Conservation (phyloP, 2,888 invertebrate genomes). For the Amphiduros pacificus region DNA sequence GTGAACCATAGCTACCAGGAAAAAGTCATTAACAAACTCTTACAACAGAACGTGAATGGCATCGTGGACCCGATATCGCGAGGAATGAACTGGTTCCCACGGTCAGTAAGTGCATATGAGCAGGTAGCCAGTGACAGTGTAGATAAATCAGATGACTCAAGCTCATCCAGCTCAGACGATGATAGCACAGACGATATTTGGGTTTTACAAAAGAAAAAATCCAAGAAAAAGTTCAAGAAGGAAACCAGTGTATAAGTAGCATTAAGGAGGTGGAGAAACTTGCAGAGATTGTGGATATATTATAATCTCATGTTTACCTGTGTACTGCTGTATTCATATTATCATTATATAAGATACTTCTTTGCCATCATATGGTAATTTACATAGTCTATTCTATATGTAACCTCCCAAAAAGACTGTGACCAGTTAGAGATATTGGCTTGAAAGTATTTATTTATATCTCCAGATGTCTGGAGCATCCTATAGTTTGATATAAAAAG, state of each 20-base stretch:
- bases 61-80: conserved; percentile 8
- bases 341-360: no score
- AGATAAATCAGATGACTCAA: conserved; percentile 10
- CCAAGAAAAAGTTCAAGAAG: conserved; percentile 44
- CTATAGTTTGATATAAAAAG: no score
- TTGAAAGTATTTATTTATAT: no score
- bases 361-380: no score
- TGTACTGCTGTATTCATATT: no score
- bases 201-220: conserved; percentile 43
- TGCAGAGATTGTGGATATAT: no score
- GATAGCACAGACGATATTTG: conserved; percentile 47
- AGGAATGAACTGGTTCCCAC: conserved; percentile 38
- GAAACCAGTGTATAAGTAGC: conserved; percentile 51
- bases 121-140: conserved; percentile 61
- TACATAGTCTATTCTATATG: no score
- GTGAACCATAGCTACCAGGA: conserved; percentile 51
- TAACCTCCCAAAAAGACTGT: no score
- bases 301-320: no score
- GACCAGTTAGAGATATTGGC: no score
- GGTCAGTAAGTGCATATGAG: conserved; percentile 43
- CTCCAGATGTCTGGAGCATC: no score
- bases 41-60: conserved; percentile 34
- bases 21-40: conserved; percentile 45
- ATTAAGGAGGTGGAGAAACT: no score
- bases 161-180: conserved; percentile 41